These are phyloP conservation scores for Bostrychus sinensis DNA, from an alignment of 2,113 vertebrate species.

Conservation along the genomic window DNA sequence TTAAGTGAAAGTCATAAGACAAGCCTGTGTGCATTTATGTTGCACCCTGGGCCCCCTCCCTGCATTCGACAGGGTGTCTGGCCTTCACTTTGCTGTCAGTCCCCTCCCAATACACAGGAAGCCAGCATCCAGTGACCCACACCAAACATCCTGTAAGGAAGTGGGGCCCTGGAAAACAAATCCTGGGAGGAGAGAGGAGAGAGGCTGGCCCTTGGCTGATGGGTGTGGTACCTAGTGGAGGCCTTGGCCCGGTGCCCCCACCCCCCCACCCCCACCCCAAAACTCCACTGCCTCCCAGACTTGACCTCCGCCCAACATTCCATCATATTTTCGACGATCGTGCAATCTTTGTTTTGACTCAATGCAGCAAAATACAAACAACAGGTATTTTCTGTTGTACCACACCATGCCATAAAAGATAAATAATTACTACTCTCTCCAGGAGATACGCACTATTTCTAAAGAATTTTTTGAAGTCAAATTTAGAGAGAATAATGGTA, in stretches of 20 bases:
- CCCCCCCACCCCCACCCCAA: too few relatives aligned
- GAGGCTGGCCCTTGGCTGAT: slow-evolving; percentile 48
- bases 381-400: slow-evolving; percentile 36
- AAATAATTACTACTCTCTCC: background rate
- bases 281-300: slow-evolving; percentile 32
- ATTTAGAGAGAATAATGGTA: background rate
- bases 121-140: slow-evolving; percentile 78
- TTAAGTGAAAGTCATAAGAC: slow-evolving; percentile 35
- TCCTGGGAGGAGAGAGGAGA: slow-evolving; percentile 62
- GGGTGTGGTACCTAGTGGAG: slow-evolving; percentile 63
- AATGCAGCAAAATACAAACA: background rate
- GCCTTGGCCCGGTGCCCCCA: slow-evolving; percentile 59
- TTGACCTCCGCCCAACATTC: slow-evolving; percentile 56
- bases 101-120: slow-evolving; percentile 81
- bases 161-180: slow-evolving; percentile 77
- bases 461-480: background rate
- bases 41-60: slow-evolving; percentile 49
- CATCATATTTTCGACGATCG: slow-evolving; percentile 24
- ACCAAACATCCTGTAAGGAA: slow-evolving; percentile 86
- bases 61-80: slow-evolving; percentile 73
- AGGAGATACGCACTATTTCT: too few relatives aligned
- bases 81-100: slow-evolving; percentile 80
- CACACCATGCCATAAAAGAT: background rate
- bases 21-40: slow-evolving; percentile 59
- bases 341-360: slow-evolving; percentile 10